Percentiles rank a stretch among this genome's conserved stretches.
phyloP scores from a whole-genome alignment of 1,140 invertebrate species.

The Zaprionus ghesquierei region DNA sequence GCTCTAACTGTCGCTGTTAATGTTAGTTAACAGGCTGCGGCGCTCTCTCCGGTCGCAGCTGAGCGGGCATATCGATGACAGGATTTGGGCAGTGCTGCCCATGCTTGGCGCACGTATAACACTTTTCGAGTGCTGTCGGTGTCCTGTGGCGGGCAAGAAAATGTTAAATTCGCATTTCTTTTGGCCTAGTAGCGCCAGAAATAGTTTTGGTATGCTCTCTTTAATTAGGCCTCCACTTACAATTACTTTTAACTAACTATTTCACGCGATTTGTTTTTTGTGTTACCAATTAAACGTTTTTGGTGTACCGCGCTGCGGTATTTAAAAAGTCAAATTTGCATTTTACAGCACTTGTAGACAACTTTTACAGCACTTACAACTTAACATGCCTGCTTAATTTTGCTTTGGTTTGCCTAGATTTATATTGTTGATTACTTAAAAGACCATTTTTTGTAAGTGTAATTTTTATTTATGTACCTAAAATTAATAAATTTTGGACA shows the following conservation, averaged over 20 bases:
- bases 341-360: neutral
- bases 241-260: neutral
- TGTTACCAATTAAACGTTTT: neutral
- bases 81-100: conserved; percentile 24
- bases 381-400: neutral
- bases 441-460: neutral
- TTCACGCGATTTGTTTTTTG: neutral
- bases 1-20: conserved; percentile 9
- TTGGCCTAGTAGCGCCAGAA: neutral
- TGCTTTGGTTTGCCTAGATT: too few species aligned
- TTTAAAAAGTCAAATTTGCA: neutral
- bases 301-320: neutral
- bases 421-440: neutral
- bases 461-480: neutral
- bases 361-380: neutral
- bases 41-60: conserved; percentile 3
- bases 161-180: neutral
- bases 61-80: neutral
- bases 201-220: neutral
- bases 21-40: conserved; percentile 17
- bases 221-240: neutral
- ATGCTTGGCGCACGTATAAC: conserved; percentile 25
- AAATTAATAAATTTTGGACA: neutral
- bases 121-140: conserved; percentile 13
- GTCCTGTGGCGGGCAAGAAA: neutral